Evolutionary conservation across 1,140 invertebrate genomes (phyloP).

Genomic region (Brachionus plicatilis): DNA sequence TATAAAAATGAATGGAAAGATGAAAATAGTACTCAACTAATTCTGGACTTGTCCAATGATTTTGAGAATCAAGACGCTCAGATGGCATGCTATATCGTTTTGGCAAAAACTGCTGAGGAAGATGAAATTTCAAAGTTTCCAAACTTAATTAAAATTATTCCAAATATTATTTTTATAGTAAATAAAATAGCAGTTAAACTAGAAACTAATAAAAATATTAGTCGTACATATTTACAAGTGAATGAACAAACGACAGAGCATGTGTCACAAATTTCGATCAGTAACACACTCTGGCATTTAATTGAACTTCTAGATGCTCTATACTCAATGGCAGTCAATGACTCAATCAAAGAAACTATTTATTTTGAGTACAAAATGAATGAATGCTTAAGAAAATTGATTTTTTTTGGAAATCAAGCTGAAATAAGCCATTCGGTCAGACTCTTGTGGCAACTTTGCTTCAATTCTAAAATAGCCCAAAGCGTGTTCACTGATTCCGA

Average conservation of each 20-base stretch:
- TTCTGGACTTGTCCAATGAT: not conserved
- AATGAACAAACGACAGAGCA: not conserved
- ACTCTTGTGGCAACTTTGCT: constrained; percentile 5
- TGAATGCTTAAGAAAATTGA: not conserved
- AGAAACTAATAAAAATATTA: not conserved
- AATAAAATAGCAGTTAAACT: not conserved
- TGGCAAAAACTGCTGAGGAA: not conserved
- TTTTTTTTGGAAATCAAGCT: not conserved
- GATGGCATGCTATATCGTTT: not conserved
- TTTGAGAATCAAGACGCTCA: not conserved
- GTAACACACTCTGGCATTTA: not conserved
- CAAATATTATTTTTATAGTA: not conserved
- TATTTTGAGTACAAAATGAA: constrained; percentile 10
- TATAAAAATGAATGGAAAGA: not conserved
- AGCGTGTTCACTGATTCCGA: not conserved
- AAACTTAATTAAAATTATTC: not conserved
- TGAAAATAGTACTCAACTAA: not conserved
- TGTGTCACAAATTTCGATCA: not conserved
- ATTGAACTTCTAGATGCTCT: constrained; percentile 13
- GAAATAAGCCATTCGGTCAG: not conserved
- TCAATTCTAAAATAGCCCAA: not conserved
- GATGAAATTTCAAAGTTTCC: constrained; percentile 23
- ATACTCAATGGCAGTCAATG: constrained; percentile 2
- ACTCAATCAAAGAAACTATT: constrained; percentile 5
- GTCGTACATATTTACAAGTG: not conserved